Evolutionary conservation across 2,797 vertebrate genomes (phyloP).

Genomic region (Xenentodon cancila): DNA sequence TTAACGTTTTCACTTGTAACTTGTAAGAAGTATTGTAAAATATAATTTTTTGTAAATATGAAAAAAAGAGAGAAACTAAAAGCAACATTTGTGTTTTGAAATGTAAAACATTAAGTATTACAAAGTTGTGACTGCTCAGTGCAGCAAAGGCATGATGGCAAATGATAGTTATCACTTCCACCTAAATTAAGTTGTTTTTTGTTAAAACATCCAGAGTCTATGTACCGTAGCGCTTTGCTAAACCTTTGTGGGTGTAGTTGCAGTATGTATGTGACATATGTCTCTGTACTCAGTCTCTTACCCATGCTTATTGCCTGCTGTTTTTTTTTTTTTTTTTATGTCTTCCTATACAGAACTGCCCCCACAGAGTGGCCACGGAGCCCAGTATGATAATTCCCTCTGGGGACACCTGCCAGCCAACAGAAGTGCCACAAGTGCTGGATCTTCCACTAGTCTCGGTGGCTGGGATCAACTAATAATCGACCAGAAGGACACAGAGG

Average conservation of each 20-base stretch:
- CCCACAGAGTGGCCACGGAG: conserved; percentile 89
- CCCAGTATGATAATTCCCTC: conserved; percentile 96
- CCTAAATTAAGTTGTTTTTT: not conserved
- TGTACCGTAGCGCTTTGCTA: conserved; percentile 48
- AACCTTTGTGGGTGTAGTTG: conserved; percentile 45
- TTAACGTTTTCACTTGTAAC: too few relatives aligned
- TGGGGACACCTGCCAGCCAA: conserved; percentile 91
- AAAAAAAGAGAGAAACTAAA: too few relatives aligned
- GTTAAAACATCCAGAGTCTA: conserved; percentile 22
- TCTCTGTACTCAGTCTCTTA: conserved; percentile 22
- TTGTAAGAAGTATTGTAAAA: too few relatives aligned
- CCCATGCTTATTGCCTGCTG: conserved; percentile 24
- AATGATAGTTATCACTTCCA: too few relatives aligned
- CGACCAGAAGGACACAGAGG: conserved; percentile 90
- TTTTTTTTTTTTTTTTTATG: conserved; percentile 33
- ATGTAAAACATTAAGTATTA: too few relatives aligned
- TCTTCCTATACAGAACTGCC: conserved; percentile 82
- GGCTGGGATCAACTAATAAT: conserved; percentile 94
- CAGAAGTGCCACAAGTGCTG: conserved; percentile 86
- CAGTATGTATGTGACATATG: not conserved
- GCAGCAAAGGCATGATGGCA: too few relatives aligned
- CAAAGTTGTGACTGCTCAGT: too few relatives aligned
- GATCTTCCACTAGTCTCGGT: conserved; percentile 76
- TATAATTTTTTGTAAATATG: too few relatives aligned
- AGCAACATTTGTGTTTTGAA: too few relatives aligned